phyloP scores from a whole-genome alignment of 2,797 vertebrate species.

The Triplophysa yarkandensis region DNA sequence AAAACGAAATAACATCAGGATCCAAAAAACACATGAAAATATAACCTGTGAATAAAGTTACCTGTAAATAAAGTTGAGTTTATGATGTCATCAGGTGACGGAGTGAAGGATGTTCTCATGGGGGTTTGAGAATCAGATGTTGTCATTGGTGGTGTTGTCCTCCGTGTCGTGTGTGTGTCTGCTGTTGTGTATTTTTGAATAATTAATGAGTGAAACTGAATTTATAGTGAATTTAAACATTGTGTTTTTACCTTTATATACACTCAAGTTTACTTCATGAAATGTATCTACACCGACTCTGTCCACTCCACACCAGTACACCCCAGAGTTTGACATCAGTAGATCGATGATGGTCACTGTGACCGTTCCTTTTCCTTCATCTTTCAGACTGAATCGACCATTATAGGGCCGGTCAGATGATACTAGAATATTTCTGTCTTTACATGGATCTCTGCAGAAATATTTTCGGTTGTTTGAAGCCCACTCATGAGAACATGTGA shows the following conservation, averaged over 20 bases:
- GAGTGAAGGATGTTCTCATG: not conserved
- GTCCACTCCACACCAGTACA: constrained; percentile 43
- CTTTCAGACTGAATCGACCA: constrained; percentile 10
- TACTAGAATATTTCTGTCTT: not conserved
- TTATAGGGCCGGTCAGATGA: not conserved
- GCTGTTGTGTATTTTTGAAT: not conserved
- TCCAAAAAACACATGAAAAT: not conserved
- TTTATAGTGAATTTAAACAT: not conserved
- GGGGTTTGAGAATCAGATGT: not conserved
- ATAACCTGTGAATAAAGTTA: no score
- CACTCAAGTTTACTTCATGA: not conserved
- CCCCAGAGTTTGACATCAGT: constrained; percentile 37
- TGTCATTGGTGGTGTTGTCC: not conserved
- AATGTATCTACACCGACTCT: not conserved
- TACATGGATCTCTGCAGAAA: constrained; percentile 38
- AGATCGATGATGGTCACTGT: constrained; percentile 38
- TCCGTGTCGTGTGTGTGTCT: not conserved
- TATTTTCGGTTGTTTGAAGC: constrained; percentile 34
- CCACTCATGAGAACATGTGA: not conserved
- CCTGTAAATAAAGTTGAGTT: not conserved
- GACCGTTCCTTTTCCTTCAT: not conserved
- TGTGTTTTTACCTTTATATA: constrained; percentile 23
- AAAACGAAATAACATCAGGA: not conserved
- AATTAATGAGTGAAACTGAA: not conserved
- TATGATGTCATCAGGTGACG: not conserved